Evolutionary conservation across 1,140 invertebrate species (phyloP).

Genomic region (Aphaenogaster floridana): DNA sequence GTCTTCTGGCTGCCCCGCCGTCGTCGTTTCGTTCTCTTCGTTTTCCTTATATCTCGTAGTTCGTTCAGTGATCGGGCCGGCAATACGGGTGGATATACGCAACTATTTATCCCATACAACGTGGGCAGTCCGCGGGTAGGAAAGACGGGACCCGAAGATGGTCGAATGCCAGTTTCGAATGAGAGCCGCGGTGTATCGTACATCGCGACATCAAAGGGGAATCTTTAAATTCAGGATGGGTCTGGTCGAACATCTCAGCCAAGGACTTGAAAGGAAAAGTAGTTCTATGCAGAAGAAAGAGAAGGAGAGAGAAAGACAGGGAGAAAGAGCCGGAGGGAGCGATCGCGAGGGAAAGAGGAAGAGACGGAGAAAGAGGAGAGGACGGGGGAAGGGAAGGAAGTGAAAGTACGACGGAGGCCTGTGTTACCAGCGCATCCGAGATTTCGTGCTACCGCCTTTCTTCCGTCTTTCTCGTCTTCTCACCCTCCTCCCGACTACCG

Average conservation of each 20-base stretch:
- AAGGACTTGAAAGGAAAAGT: conserved; percentile 87
- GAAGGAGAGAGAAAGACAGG: conserved; percentile 82
- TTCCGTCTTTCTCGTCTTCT: conserved; percentile 62
- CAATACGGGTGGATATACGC: conserved; percentile 71
- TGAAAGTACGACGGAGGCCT: conserved; percentile 82
- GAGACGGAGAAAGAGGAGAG: conserved; percentile 38
- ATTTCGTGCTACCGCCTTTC: conserved; percentile 79
- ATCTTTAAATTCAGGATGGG: conserved; percentile 80
- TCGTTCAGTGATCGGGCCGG: conserved; percentile 71
- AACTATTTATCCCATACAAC: conserved; percentile 74
- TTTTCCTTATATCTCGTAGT: conserved; percentile 45
- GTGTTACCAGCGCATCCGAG: conserved; percentile 80
- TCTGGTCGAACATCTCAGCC: conserved; percentile 77
- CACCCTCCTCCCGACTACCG: not conserved
- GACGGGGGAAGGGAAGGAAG: conserved; percentile 84
- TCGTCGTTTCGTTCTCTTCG: conserved; percentile 30
- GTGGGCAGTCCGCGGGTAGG: conserved; percentile 50
- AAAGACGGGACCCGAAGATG: conserved; percentile 28
- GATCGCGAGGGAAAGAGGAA: conserved; percentile 35
- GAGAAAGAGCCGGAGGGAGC: conserved; percentile 58
- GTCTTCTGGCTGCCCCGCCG: conserved; percentile 16
- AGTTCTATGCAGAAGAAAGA: conserved; percentile 84
- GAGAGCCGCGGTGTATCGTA: not conserved
- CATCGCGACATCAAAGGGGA: conserved; percentile 3
- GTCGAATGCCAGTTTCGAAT: conserved; percentile 1